A percentile compares a stretch with the other conserved stretches of the same genome.
Evolutionary conservation across 2,888 invertebrate species (phyloP).

Genomic region (Candidula unifasciata): DNA sequence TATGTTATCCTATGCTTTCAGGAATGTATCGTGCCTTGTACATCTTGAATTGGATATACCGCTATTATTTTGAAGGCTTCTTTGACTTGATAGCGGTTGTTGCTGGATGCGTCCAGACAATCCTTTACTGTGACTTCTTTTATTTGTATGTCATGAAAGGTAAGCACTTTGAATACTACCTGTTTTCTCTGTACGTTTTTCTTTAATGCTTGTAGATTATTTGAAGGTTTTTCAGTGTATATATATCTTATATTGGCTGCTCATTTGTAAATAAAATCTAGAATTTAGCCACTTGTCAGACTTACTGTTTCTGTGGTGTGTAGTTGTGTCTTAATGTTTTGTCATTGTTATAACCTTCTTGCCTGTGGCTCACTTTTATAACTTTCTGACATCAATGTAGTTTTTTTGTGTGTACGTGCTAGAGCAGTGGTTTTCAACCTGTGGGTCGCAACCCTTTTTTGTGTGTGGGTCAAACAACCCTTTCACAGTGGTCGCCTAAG

Average conservation of each 20-base stretch:
- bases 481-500: too few species aligned
- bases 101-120: conserved; percentile 97
- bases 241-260: neutral
- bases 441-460: too few species aligned
- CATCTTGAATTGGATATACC: conserved; percentile 93
- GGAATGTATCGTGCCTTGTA: conserved; percentile 85
- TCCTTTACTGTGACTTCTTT: conserved; percentile 99
- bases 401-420: too few species aligned
- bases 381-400: too few species aligned
- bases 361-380: too few species aligned
- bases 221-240: neutral
- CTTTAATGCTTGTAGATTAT: neutral
- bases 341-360: too few species aligned
- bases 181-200: neutral
- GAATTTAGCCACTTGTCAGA: too few species aligned
- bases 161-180: conserved; percentile 71
- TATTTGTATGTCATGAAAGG: conserved; percentile 99
- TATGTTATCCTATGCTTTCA: neutral
- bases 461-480: too few species aligned
- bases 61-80: conserved; percentile 94
- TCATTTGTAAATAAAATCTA: too few species aligned
- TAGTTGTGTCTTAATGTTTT: too few species aligned
- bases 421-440: too few species aligned
- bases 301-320: too few species aligned
- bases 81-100: conserved; percentile 98